These are phyloP conservation scores for Esox niger DNA, from an alignment of 2,113 vertebrate species.

Conservation along the genomic window DNA sequence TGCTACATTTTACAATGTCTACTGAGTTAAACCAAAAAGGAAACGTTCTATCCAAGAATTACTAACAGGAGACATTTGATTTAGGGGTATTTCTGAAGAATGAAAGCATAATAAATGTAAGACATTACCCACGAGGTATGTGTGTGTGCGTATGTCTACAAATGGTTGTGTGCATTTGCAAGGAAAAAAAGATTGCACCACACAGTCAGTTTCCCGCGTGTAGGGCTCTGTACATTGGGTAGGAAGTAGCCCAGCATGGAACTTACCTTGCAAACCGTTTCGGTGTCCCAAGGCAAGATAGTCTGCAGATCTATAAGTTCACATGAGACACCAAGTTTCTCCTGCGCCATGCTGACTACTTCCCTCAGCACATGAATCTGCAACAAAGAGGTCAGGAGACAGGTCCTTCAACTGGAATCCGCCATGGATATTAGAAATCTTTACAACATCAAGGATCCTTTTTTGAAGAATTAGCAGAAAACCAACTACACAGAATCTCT, in stretches of 20 bases:
- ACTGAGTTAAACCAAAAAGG: too few relatives aligned
- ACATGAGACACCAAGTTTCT: conserved; percentile 95
- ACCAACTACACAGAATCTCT: too few relatives aligned
- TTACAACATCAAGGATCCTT: not conserved
- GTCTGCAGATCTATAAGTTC: conserved; percentile 95
- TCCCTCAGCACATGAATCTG: conserved; percentile 94
- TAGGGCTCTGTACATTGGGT: too few relatives aligned
- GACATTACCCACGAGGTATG: too few relatives aligned
- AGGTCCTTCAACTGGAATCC: not conserved
- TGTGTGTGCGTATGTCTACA: not conserved
- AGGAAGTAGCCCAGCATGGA: not conserved
- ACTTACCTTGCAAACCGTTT: conserved; percentile 91
- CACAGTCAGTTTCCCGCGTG: too few relatives aligned
- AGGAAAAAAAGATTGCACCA: too few relatives aligned
- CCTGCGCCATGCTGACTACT: conserved; percentile 91
- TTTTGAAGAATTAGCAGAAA: not conserved
- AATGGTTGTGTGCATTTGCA: not conserved
- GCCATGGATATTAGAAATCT: too few relatives aligned
- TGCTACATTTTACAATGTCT: not conserved
- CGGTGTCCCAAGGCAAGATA: conserved; percentile 92
- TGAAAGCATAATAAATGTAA: too few relatives aligned
- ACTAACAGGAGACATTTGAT: too few relatives aligned
- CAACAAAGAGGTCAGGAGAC: not conserved
- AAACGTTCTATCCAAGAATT: too few relatives aligned
- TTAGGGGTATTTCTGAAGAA: too few relatives aligned